Percentiles rank a stretch among this genome's conserved stretches.
These are phyloP conservation scores for Gobiocypris rarus DNA, from an alignment of 2,113 vertebrate species.

Conservation along the genomic window DNA sequence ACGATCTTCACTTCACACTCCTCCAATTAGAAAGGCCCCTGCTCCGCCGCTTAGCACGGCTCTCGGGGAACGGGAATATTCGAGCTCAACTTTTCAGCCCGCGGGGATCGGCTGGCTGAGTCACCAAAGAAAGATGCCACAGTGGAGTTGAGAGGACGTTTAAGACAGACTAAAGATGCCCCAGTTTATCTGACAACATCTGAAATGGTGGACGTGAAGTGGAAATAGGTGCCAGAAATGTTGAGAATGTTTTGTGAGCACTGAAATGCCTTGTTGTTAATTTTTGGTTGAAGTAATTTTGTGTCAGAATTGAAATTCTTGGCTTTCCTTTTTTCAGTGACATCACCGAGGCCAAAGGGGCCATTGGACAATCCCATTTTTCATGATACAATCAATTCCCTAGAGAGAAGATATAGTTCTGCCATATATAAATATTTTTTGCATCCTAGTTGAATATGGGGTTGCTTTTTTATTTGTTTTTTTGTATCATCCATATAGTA, in stretches of 20 bases:
- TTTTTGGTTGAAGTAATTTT: neutral
- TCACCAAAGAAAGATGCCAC: slow-evolving; percentile 30
- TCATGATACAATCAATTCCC: neutral
- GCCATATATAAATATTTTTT: too few species aligned
- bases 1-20: slow-evolving; percentile 37
- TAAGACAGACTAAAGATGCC: slow-evolving; percentile 22
- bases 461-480: too few species aligned
- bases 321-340: neutral
- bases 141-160: slow-evolving; percentile 27
- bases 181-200: slow-evolving; percentile 32
- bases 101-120: slow-evolving; percentile 38
- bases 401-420: neutral
- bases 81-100: slow-evolving; percentile 50
- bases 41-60: slow-evolving; percentile 15
- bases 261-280: neutral
- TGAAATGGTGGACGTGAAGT: neutral
- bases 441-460: neutral
- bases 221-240: neutral
- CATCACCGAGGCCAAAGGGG: neutral
- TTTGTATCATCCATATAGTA: too few species aligned
- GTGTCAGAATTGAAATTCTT: neutral
- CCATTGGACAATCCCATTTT: neutral
- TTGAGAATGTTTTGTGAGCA: neutral
- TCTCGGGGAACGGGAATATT: slow-evolving; percentile 48
- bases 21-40: slow-evolving; percentile 47